These are phyloP conservation scores for Coranthus polyacanthus DNA, from an alignment of 2,797 vertebrate genomes.

Conservation along the genomic window DNA sequence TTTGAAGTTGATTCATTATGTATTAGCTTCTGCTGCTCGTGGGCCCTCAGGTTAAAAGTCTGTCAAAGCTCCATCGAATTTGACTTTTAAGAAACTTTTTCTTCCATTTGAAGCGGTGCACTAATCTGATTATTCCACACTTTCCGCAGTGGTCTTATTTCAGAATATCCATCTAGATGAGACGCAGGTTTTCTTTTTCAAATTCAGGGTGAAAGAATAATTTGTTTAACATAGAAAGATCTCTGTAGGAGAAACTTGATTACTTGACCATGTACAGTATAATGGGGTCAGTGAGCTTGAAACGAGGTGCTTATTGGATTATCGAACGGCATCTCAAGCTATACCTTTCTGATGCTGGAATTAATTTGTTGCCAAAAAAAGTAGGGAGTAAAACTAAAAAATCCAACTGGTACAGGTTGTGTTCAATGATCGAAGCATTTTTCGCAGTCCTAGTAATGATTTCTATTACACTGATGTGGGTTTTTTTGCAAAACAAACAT, in stretches of 20 bases:
- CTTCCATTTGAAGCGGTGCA: background rate
- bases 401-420: too few species aligned
- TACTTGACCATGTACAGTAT: conserved; percentile 20
- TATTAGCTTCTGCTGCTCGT: conserved; percentile 33
- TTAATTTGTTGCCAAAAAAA: conserved; percentile 1
- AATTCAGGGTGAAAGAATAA: conserved; percentile 32
- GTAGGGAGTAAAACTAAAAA: too few species aligned
- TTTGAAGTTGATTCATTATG: conserved; percentile 58
- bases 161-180: conserved; percentile 31
- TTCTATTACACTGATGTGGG: too few species aligned
- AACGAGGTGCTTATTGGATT: conserved; percentile 10
- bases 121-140: conserved; percentile 61
- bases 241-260: conserved; percentile 57
- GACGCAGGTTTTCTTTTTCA: conserved; percentile 50
- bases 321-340: conserved; percentile 1
- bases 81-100: conserved; percentile 48
- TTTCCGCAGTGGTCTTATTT: conserved; percentile 54
- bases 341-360: background rate
- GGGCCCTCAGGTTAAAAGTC: conserved; percentile 38
- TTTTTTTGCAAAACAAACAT: too few species aligned
- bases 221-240: conserved; percentile 44
- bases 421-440: too few species aligned
- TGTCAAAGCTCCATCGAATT: conserved; percentile 42
- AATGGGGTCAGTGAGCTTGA: conserved; percentile 9
- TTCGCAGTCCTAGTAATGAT: too few species aligned